Evolutionary conservation across 2,888 invertebrate species (phyloP), one percentile per base, ranked within the genome.

Genomic region (Caenorhabditis afra): DNA sequence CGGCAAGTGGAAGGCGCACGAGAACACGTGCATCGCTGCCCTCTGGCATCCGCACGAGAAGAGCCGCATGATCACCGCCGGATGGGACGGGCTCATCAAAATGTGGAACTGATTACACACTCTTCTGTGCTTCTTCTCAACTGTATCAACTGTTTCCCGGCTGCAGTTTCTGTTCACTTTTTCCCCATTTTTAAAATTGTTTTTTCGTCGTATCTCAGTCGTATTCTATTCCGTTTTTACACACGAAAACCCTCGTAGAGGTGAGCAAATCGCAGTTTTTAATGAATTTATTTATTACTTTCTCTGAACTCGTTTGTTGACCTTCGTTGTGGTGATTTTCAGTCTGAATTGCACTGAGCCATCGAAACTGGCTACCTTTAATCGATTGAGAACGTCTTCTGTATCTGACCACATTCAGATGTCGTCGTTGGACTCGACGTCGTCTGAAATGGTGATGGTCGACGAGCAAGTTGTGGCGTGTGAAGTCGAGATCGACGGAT

Each of bases 1-100:
- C 91, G 96, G 95, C 91, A 97, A 83, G 86, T 85, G 99, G 95
- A 97, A 98, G 91, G 99, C 99, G 0, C 99, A 99, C 91, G 97
- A 99, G 86, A 95, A 95, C 77, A 97, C 98, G 12, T 98, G 98
- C 90, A 97, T 97, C 80, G 93, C 94, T 16, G 94, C 82, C 0
- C 92, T 98, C 16, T 99, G 99, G 99, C 98, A 99, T 92, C 99
- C 99, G 0, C 98, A 99, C 90, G 99, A 99, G 91, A 95, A 97
- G 2, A 97, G 97, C 90, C 95, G 96, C 91, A 93, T 99, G 67
- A 95, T 95, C n/a, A 96, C 97, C 0, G 97, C 97, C 49, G 97
- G 99, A 58, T 99, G 99, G 99, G 99, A 99, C 91, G 97, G 97
- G 7, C 92, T 95, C 83, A 96, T 99, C 86, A 99, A 99, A 91